Percentiles rank a stretch among this genome's conserved stretches.
These are phyloP conservation scores for Plestiodon gilberti DNA, from an alignment of 2,113 vertebrate genomes.

Conservation along the genomic window DNA sequence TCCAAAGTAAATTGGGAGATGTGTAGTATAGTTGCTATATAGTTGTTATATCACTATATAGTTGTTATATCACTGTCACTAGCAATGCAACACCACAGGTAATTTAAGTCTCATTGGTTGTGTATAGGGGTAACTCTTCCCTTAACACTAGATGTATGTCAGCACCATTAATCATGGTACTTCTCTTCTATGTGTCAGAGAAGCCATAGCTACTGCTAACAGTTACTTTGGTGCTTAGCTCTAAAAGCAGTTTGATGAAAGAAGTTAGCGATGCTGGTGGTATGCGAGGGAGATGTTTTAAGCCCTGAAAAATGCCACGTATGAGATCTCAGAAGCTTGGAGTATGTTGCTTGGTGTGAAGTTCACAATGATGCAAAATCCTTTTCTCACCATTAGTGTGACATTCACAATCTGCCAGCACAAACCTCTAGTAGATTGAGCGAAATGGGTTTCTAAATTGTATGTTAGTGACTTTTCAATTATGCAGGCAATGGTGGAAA, in stretches of 20 bases:
- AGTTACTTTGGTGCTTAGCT: background rate
- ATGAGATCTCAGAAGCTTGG: background rate
- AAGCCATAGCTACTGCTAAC: background rate
- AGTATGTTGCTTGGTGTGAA: slow-evolving; percentile 61
- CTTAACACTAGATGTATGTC: background rate
- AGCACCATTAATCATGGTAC: background rate
- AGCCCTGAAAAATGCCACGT: background rate
- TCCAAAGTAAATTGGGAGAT: no score
- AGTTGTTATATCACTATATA: no score
- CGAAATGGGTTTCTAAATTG: slow-evolving; percentile 70
- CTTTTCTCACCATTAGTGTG: slow-evolving; percentile 68
- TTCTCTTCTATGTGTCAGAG: background rate
- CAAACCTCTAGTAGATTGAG: slow-evolving; percentile 72
- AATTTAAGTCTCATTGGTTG: background rate
- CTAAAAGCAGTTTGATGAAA: background rate
- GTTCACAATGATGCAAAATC: slow-evolving; percentile 66
- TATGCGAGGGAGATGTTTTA: background rate
- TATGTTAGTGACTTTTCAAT: slow-evolving; percentile 74
- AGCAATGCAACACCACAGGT: background rate
- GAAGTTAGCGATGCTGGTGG: background rate
- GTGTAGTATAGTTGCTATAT: no score
- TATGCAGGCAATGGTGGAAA: slow-evolving; percentile 60
- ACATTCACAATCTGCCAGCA: slow-evolving; percentile 73
- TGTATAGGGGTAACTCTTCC: background rate
- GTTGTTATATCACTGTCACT: background rate